Base-by-base conservation (phyloP, 2,888 invertebrate genomes). In the Cosmopolites sordidus region DNA sequence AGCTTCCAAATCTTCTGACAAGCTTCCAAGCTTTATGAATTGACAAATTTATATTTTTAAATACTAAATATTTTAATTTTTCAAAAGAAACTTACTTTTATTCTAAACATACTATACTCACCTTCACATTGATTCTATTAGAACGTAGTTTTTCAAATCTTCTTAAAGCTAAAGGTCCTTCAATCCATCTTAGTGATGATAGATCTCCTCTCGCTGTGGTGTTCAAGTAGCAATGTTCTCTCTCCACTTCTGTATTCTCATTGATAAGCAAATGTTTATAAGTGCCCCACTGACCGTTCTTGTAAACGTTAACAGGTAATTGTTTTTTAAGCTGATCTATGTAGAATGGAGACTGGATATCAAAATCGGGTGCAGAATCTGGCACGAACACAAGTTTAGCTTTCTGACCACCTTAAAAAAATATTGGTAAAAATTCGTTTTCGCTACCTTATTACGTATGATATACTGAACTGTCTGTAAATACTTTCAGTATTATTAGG, bases 121-220 rank as follows among this genome's bases (percentile, higher is more conserved):
- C n/a, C n/a, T n/a, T n/a, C n/a, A n/a, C n/a, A n/a, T n/a, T n/a
- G n/a, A n/a, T n/a, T n/a, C n/a, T n/a, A n/a, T n/a, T n/a, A n/a
- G n/a, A n/a, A 33, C 33, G 33, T 6, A 12, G 3, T 3, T 33
- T 12, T 12, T 4, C 4, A 33, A 6, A 33, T n/a, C 11, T 5
- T 8, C 22, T 33, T 33, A 3, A 33, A 12, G 12, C 11, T 16
- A 40, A 16, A 4, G 79, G 76, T 1, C 88, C 88, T 72, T 94
- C 85, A 4, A 93, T 73, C 92, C 92, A 93, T n/a, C 75, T 79
- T 38, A 97, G 69, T 1, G 91, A 87, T 0, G 90, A 87, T 48
- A 97, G 76, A 69, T 98, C 96, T 43, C 96, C 96, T 48, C 87
- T 81, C 0, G 86, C 83, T 11, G 82, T 66, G 0, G 87, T 83